These are phyloP conservation scores for Hydropotes inermis DNA, from an alignment of 2,113 vertebrate species.

Conservation along the genomic window DNA sequence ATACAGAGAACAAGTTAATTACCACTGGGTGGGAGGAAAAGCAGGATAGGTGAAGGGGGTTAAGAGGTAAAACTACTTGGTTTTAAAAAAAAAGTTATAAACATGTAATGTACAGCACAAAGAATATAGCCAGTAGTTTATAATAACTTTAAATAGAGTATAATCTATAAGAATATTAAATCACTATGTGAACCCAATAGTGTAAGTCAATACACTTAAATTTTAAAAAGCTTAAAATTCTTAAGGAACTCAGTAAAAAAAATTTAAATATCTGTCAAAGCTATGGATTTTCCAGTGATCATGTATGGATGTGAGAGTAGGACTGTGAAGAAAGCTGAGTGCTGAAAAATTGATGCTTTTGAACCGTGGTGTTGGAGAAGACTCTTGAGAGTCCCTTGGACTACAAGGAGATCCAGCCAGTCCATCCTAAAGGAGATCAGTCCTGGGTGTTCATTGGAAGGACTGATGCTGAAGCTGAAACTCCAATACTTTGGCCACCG, in stretches of 20 bases:
- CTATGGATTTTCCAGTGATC: too few species aligned
- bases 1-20: neutral
- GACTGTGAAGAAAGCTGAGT: too few species aligned
- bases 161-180: neutral
- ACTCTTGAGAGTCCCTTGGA: too few species aligned
- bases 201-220: neutral
- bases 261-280: neutral
- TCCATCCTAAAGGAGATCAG: too few species aligned
- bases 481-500: too few species aligned
- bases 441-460: too few species aligned
- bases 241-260: neutral
- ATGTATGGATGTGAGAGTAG: too few species aligned
- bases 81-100: neutral
- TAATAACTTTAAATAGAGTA: neutral
- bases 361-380: too few species aligned
- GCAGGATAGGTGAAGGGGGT: neutral
- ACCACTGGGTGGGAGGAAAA: neutral
- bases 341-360: too few species aligned
- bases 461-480: too few species aligned
- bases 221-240: neutral
- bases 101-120: neutral
- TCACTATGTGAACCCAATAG: neutral
- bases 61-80: neutral
- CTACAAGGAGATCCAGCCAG: too few species aligned
- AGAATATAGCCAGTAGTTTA: neutral